Evolutionary conservation across 2,888 invertebrate genomes (phyloP).

Genomic region (Scrobipalpa atriplicella): DNA sequence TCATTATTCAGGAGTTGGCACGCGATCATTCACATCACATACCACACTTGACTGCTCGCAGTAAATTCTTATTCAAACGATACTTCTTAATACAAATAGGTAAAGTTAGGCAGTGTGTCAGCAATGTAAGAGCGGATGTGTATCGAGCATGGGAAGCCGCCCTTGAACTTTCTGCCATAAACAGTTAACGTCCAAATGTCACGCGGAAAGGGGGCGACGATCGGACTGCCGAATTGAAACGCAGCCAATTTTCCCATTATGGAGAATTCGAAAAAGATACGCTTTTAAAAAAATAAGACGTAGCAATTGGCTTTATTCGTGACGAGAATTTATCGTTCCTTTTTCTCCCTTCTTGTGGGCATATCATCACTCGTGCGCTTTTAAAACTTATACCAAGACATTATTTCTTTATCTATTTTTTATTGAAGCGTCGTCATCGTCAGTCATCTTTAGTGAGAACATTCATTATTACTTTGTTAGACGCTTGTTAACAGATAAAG

Average conservation of each 20-base stretch:
- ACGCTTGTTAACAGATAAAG: too few relatives aligned
- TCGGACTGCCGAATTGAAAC: slow-evolving; percentile 35
- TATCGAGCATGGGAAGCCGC: slow-evolving; percentile 33
- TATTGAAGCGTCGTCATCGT: too few relatives aligned
- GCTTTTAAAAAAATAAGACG: slow-evolving; percentile 9
- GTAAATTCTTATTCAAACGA: slow-evolving; percentile 21
- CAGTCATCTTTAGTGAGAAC: too few relatives aligned
- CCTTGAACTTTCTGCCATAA: slow-evolving; percentile 42
- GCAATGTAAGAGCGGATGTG: slow-evolving; percentile 35
- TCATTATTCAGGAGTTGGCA: slow-evolving; percentile 57
- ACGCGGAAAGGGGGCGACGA: slow-evolving; percentile 46
- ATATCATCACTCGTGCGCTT: background rate
- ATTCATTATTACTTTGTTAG: too few relatives aligned
- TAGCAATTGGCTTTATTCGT: slow-evolving; percentile 17
- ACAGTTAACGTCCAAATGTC: slow-evolving; percentile 46
- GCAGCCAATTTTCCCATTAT: slow-evolving; percentile 29
- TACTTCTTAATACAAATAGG: slow-evolving; percentile 18
- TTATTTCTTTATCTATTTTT: too few relatives aligned
- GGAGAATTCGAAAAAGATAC: background rate
- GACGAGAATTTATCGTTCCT: background rate
- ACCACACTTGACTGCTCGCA: slow-evolving; percentile 34
- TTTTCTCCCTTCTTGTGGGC: background rate
- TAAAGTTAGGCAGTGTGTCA: slow-evolving; percentile 28
- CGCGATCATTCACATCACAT: slow-evolving; percentile 45
- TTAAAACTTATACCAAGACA: background rate